Conservation (phyloP, 2,888 invertebrate species). For the Theretra japonica region DNA sequence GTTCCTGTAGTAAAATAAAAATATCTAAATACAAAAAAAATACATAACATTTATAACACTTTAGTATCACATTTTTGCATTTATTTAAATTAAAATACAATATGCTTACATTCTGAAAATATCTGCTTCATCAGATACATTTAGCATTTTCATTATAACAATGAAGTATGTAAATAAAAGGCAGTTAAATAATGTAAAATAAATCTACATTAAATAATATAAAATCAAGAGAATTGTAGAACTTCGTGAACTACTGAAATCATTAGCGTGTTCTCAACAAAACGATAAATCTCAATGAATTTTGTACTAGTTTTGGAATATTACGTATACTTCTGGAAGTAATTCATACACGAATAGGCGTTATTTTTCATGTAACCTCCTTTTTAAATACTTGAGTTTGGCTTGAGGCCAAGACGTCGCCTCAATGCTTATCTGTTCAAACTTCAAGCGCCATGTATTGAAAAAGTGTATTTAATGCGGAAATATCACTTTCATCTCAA, state of each 20-base stretch:
- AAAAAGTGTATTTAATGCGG: too few species aligned
- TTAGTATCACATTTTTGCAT: slow-evolving; percentile 10
- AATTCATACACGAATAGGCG: not conserved
- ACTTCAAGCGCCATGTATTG: too few species aligned
- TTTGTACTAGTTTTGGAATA: slow-evolving; percentile 19
- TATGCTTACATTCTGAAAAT: not conserved
- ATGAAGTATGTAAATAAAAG: not conserved
- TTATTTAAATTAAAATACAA: slow-evolving; percentile 5
- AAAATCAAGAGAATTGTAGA: not conserved
- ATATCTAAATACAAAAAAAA: not conserved
- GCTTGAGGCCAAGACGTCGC: too few species aligned
- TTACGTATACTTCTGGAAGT: not conserved
- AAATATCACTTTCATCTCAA: too few species aligned
- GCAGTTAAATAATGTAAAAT: not conserved
- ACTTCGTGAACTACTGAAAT: not conserved
- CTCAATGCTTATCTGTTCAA: too few species aligned
- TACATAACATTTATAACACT: slow-evolving; percentile 1
- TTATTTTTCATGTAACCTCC: too few species aligned
- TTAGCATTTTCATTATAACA: not conserved
- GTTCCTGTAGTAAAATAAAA: slow-evolving; percentile 15
- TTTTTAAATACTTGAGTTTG: too few species aligned
- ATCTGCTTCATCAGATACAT: not conserved
- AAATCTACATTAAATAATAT: not conserved
- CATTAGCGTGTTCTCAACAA: not conserved
- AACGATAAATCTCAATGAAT: not conserved